Base-by-base conservation (phyloP, 2,888 invertebrate genomes). In the Drosophila monieri region DNA sequence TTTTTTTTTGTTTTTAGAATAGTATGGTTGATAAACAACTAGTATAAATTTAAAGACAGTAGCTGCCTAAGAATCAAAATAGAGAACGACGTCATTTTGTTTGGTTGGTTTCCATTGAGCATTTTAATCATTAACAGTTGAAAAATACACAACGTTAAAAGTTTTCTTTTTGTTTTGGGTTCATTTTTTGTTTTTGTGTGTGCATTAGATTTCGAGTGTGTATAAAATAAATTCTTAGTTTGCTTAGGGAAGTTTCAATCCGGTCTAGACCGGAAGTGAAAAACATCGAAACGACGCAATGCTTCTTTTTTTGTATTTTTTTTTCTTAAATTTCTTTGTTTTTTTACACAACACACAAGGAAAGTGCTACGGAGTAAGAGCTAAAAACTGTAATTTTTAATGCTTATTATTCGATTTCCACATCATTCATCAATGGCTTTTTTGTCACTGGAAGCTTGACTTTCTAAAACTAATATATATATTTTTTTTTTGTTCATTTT, bases 371-470 rank as follows among this genome's bases (percentile, higher is more conserved):
- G 70, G 62, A 85, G 83, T 87, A 77, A 79, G 83, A 81, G 79
- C 81, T 81, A 79, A 88, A 79, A 86, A 73, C 73, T 75, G 59
- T 78, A 67, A 68, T 66, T 72, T 56, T 61, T 75, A 75, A 75
- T 80, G 71, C 77, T 83, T 85, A 85, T 83, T 85, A 85, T 83
- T 79, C 65, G 77, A 67, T 64, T 81, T 76, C 79, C 77, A 74
- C 73, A 61, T 68, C 46, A 67, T 80, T 64, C 61, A 61, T 57
- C 71, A 47, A 46, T 57, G 72, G 41, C 61, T 62, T 83, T 76
- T 74, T 64, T 80, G 88, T 86, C 88, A 84, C 88, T 85, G 88
- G 88, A 88, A 88, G 88, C 87, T 88, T 79, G 64, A 80, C 73
- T 59, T 85, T 73, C 74, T 77, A 85, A 88, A 88, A 75, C 88